Evolutionary conservation across 2,113 vertebrate species (phyloP).

Genomic region (Caranx ignobilis): DNA sequence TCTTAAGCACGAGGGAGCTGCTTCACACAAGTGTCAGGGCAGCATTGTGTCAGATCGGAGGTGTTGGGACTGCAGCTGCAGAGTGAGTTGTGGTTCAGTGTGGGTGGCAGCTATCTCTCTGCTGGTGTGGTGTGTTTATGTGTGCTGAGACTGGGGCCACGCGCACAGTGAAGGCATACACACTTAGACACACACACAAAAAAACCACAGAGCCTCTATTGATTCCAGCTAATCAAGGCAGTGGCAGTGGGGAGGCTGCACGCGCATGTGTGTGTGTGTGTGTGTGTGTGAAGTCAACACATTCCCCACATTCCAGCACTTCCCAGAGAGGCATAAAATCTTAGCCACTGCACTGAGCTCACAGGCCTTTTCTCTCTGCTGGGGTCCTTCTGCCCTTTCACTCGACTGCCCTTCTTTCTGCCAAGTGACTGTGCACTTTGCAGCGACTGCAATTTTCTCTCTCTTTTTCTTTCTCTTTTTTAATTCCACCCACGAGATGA

Average conservation of each 20-base stretch:
- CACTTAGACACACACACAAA: slow-evolving; percentile 25
- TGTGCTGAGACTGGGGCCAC: slow-evolving; percentile 77
- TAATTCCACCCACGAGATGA: slow-evolving; percentile 58
- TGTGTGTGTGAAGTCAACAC: slow-evolving; percentile 86
- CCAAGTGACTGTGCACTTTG: slow-evolving; percentile 63
- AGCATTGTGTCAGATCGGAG: slow-evolving; percentile 43
- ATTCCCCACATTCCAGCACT: slow-evolving; percentile 91
- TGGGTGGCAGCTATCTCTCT: slow-evolving; percentile 68
- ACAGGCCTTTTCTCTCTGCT: slow-evolving; percentile 40
- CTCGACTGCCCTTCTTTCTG: slow-evolving; percentile 39
- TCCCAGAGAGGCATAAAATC: slow-evolving; percentile 85
- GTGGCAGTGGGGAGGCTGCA: slow-evolving; percentile 72
- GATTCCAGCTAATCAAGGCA: slow-evolving; percentile 82
- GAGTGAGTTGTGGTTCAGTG: slow-evolving; percentile 51
- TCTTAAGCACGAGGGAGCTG: neutral
- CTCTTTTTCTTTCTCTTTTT: slow-evolving; percentile 2
- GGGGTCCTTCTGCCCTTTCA: slow-evolving; percentile 46
- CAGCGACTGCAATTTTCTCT: slow-evolving; percentile 41
- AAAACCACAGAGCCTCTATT: slow-evolving; percentile 82
- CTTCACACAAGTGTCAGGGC: slow-evolving; percentile 23
- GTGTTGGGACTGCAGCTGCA: slow-evolving; percentile 67
- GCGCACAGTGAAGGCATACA: slow-evolving; percentile 63
- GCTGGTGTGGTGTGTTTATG: slow-evolving; percentile 77
- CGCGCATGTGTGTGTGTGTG: slow-evolving; percentile 76
- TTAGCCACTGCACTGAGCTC: slow-evolving; percentile 68